phyloP scores from a whole-genome alignment of 2,888 invertebrate species.

The Hemithea aestivaria region DNA sequence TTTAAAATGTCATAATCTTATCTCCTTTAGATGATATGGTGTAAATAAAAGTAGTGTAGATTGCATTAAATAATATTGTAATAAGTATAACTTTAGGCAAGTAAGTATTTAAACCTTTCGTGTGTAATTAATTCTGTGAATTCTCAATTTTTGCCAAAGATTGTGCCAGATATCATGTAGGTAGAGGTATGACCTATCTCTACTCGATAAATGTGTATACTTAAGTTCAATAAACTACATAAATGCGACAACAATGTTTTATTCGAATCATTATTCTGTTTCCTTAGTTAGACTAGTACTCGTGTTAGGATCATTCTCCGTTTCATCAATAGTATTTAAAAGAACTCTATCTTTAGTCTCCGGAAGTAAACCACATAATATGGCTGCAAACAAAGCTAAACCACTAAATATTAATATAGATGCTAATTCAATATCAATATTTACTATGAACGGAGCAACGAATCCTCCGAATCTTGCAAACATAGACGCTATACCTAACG shows the following conservation, averaged over 20 bases:
- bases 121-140: constrained; percentile 36
- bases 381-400: constrained; percentile 51
- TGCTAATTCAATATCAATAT: constrained; percentile 63
- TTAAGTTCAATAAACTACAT: too few species aligned
- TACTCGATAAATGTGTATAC: too few species aligned
- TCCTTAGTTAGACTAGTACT: too few species aligned
- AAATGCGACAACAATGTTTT: too few species aligned
- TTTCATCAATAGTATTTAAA: constrained; percentile 58
- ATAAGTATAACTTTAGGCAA: too few species aligned
- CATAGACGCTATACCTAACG: constrained; percentile 85
- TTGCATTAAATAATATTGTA: too few species aligned
- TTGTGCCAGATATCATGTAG: constrained; percentile 5
- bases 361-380: constrained; percentile 57
- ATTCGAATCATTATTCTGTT: too few species aligned
- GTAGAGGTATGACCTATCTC: too few species aligned
- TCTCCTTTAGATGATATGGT: too few species aligned
- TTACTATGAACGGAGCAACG: constrained; percentile 83
- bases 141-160: constrained; percentile 47
- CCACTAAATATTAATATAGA: constrained; percentile 60
- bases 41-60: too few species aligned
- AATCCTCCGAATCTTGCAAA: constrained; percentile 84
- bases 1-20: too few species aligned
- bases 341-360: constrained; percentile 64
- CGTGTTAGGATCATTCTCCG: constrained; percentile 31
- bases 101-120: background rate